Evolutionary conservation across 1,140 invertebrate genomes (phyloP).

Genomic region (Platyura marginata): DNA sequence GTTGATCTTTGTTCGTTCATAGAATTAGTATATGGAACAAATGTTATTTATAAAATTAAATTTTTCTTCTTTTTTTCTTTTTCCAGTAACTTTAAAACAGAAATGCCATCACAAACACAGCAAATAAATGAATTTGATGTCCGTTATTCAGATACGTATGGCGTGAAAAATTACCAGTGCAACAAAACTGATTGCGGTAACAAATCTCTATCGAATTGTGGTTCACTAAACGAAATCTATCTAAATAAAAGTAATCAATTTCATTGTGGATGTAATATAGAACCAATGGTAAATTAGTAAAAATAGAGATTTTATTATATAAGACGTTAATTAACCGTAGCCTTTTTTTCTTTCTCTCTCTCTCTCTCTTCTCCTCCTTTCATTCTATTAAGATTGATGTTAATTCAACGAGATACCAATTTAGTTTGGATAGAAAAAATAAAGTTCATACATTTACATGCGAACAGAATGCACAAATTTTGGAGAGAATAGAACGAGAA

Average conservation of each 20-base stretch:
- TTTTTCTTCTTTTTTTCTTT: too few species aligned
- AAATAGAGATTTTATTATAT: not conserved
- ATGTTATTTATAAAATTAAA: too few species aligned
- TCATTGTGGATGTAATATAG: slow-evolving; percentile 20
- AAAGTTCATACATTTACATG: slow-evolving; percentile 22
- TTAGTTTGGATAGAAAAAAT: slow-evolving; percentile 19
- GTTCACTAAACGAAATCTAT: slow-evolving; percentile 18
- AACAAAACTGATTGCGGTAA: not conserved
- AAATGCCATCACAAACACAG: not conserved
- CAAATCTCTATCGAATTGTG: slow-evolving; percentile 8
- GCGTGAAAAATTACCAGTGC: not conserved
- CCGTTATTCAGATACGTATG: not conserved
- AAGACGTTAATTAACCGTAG: not conserved
- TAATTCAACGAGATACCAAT: slow-evolving; percentile 19
- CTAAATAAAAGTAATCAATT: slow-evolving; percentile 24
- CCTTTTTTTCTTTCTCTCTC: not conserved
- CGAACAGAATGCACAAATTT: slow-evolving; percentile 23
- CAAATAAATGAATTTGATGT: not conserved
- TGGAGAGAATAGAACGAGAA: slow-evolving; percentile 22
- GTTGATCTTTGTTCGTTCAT: too few species aligned
- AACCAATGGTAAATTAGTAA: slow-evolving; percentile 9
- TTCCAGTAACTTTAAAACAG: too few species aligned
- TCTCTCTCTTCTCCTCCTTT: not conserved
- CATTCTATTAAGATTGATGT: slow-evolving; percentile 13
- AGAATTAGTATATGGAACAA: too few species aligned